Percentiles rank a stretch among this genome's conserved stretches.
These are phyloP conservation scores for Diplodus sargus DNA, from an alignment of 2,797 vertebrate species.

Conservation along the genomic window DNA sequence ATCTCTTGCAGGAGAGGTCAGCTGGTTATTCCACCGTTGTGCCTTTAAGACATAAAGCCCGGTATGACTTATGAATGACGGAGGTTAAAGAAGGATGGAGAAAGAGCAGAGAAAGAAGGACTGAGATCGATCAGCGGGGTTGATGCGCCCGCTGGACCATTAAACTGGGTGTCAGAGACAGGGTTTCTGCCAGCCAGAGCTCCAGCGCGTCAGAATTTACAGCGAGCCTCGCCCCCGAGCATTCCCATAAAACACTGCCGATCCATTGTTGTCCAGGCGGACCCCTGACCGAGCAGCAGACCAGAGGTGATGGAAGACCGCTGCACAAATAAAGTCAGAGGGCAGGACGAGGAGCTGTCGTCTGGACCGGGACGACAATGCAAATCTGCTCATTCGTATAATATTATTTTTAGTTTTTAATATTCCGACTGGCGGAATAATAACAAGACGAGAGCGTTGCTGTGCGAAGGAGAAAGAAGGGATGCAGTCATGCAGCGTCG, in stretches of 20 bases:
- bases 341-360: background rate
- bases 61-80: slow-evolving; percentile 77
- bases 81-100: slow-evolving; percentile 79
- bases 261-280: slow-evolving; percentile 61
- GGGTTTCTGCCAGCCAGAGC: slow-evolving; percentile 68
- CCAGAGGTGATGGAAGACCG: slow-evolving; percentile 63
- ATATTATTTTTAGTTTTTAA: background rate
- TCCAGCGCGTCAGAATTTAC: slow-evolving; percentile 73
- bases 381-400: background rate
- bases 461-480: too few relatives aligned
- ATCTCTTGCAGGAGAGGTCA: slow-evolving; percentile 42
- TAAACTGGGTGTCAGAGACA: slow-evolving; percentile 78
- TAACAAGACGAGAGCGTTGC: too few relatives aligned
- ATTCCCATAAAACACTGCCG: slow-evolving; percentile 75
- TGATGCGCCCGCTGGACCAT: slow-evolving; percentile 78
- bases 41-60: slow-evolving; percentile 80
- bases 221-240: slow-evolving; percentile 55
- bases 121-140: slow-evolving; percentile 77
- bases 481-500: too few relatives aligned
- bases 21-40: slow-evolving; percentile 33
- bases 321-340: slow-evolving; percentile 25
- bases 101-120: slow-evolving; percentile 68
- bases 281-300: slow-evolving; percentile 48
- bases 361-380: background rate
- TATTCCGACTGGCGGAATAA: background rate